Evolutionary conservation across 2,888 invertebrate genomes (phyloP).

Genomic region (Elmis aenea): DNA sequence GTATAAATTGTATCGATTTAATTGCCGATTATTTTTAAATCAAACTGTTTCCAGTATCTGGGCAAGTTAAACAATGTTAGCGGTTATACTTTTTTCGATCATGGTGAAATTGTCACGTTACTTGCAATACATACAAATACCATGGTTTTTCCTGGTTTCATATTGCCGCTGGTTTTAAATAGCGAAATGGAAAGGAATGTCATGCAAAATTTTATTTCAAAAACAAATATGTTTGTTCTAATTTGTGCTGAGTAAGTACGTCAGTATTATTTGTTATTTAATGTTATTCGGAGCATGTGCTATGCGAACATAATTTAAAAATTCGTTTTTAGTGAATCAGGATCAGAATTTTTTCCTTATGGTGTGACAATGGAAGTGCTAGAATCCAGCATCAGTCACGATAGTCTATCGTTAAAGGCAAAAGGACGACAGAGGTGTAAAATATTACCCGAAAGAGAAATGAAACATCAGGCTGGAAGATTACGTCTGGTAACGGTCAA

Average conservation of each 20-base stretch:
- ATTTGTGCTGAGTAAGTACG: conserved; percentile 50
- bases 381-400: conserved; percentile 58
- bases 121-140: conserved; percentile 45
- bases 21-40: neutral
- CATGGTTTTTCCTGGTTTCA: conserved; percentile 75
- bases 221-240: conserved; percentile 62
- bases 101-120: conserved; percentile 38
- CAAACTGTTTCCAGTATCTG: conserved; percentile 36
- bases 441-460: conserved; percentile 46
- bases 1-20: conserved; percentile 24
- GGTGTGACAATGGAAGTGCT: conserved; percentile 66
- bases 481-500: conserved; percentile 57
- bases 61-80: conserved; percentile 41
- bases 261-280: neutral
- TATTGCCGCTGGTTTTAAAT: conserved; percentile 61
- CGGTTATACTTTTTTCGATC: conserved; percentile 44
- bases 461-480: conserved; percentile 37
- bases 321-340: too few species aligned
- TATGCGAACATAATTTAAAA: too few species aligned
- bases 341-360: too few species aligned
- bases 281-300: too few species aligned
- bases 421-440: conserved; percentile 73
- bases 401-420: conserved; percentile 57
- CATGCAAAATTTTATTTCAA: conserved; percentile 54
- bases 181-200: conserved; percentile 53